These are phyloP conservation scores for Limenitis camilla DNA, from an alignment of 2,888 invertebrate species.

Conservation along the genomic window DNA sequence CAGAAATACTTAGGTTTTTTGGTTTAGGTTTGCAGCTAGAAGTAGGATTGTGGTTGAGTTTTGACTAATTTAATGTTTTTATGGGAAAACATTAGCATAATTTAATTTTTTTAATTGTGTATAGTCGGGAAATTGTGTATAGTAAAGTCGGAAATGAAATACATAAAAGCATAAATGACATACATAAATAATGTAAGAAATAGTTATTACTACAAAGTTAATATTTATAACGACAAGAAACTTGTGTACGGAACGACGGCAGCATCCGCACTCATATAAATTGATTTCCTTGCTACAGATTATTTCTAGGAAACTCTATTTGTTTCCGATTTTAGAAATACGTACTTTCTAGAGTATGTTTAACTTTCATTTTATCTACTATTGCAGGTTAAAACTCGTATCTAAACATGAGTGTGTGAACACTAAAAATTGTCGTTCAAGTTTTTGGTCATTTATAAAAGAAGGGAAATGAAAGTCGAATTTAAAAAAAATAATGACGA, in stretches of 20 bases:
- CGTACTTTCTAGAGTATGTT: background rate
- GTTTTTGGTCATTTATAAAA: too few species aligned
- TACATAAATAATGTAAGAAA: background rate
- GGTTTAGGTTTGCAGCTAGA: too few species aligned
- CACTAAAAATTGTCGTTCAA: too few species aligned
- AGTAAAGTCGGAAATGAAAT: background rate
- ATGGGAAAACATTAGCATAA: too few species aligned
- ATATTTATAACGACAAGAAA: constrained; percentile 1
- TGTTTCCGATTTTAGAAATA: background rate
- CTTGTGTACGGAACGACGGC: background rate
- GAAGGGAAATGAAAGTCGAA: too few species aligned
- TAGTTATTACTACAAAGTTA: background rate
- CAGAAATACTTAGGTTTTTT: background rate
- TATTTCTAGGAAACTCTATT: constrained; percentile 10
- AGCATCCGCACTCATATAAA: constrained; percentile 1
- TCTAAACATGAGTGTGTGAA: too few species aligned
- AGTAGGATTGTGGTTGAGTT: too few species aligned
- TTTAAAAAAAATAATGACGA: too few species aligned
- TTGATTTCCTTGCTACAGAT: constrained; percentile 10
- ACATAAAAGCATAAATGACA: background rate
- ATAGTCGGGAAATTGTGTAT: too few species aligned
- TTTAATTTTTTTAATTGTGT: too few species aligned
- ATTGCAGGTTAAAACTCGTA: background rate
- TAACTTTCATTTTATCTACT: background rate
- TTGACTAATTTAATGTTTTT: too few species aligned